phyloP scores from a whole-genome alignment of 2,888 invertebrate species.

The Nymphalis urticae region DNA sequence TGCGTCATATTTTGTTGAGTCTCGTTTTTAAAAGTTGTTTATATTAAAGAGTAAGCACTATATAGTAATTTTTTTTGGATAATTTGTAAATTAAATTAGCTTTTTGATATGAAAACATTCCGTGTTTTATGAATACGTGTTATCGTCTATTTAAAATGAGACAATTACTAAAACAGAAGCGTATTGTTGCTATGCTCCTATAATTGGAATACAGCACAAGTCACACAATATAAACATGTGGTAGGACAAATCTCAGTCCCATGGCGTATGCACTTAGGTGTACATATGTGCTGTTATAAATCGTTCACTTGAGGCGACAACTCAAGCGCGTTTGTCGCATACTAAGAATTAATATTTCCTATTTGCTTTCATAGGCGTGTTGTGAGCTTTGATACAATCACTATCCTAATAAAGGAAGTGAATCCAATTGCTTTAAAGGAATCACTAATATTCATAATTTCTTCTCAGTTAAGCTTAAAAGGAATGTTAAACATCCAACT shows the following conservation, averaged over 20 bases:
- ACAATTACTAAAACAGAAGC: background rate
- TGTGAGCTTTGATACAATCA: slow-evolving; percentile 6
- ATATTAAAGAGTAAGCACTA: background rate
- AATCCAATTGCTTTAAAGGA: background rate
- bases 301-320: slow-evolving; percentile 13
- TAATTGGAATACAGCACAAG: slow-evolving; percentile 1
- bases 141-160: background rate
- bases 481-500: no score
- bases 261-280: background rate
- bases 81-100: no score
- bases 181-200: background rate
- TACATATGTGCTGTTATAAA: slow-evolving; percentile 13
- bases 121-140: background rate
- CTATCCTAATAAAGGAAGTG: slow-evolving; percentile 18
- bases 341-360: slow-evolving; percentile 19
- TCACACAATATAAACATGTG: background rate
- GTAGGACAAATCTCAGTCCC: background rate
- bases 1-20: slow-evolving; percentile 15
- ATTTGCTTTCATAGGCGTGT: slow-evolving; percentile 16
- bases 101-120: no score
- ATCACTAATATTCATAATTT: background rate
- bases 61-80: no score
- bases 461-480: no score
- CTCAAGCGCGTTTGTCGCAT: background rate
- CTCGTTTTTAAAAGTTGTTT: background rate